Evolutionary conservation across 2,888 invertebrate species (phyloP), one percentile per base, ranked within the genome.

Genomic region (Spisula subtruncata): DNA sequence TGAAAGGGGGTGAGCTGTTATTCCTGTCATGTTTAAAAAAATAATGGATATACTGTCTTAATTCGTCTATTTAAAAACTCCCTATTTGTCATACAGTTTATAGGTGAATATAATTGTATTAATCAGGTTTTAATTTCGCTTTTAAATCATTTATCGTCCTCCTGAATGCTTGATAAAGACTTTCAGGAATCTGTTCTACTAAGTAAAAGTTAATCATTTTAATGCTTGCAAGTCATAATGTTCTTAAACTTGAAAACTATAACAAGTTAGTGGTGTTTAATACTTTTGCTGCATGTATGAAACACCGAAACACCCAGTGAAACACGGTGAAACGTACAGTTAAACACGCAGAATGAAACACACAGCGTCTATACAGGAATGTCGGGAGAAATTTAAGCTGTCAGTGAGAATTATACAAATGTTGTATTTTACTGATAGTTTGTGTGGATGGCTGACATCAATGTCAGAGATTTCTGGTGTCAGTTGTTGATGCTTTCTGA

Each of bases 351-450:
- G n/a, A n/a, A n/a, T n/a, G n/a, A 35, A 75, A 75, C 75, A 35
- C 25, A 16, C 75, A 75, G 75, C 29, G 4, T 8, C 25, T 60
- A 5, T 81, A 8, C 25, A 18, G 83, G 83, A 83, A 83, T 83
- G 83, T 18, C 14, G 32, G 71, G 83, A 83, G 41, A 83, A 41
- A 83, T 66, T 54, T 41, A 75, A 75, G 75, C 66, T 83, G 83
- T 66, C 83, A 83, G 83, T 41, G 71, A 66, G 83, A 48, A 83
- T 83, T 66, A 71, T 35, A 83, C 46, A 83, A 71, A 83, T 66
- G 83, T 71, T 46, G 66, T 81, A 81, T 81, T 81, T 81, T 48
- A 81, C 81, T 20, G 81, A 81, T 81, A 81, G 20, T 81, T 48
- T 81, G 81, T 83, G 35, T 35, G 18, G 16, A 46, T 32, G 32